Conservation (phyloP, 2,888 invertebrate genomes). For the Patella caerulea region DNA sequence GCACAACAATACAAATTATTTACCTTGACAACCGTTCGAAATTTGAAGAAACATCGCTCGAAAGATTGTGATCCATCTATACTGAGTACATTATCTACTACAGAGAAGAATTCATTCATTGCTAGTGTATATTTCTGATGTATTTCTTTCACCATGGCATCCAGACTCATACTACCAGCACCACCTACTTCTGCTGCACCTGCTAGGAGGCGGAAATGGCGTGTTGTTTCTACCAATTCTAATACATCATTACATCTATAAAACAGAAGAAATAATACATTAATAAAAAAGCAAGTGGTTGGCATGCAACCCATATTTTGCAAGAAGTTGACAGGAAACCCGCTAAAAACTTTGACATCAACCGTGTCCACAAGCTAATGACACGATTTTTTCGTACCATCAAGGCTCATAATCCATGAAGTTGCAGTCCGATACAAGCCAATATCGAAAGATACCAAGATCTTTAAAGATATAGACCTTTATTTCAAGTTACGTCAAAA, state of each 20-base stretch:
- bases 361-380: no score
- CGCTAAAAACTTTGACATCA: no score
- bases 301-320: no score
- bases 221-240: conserved; percentile 70
- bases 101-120: conserved; percentile 67
- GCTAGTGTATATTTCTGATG: conserved; percentile 65
- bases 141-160: conserved; percentile 70
- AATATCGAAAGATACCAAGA: no score
- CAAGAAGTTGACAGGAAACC: no score
- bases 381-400: no score
- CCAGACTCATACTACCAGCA: conserved; percentile 69
- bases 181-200: conserved; percentile 70
- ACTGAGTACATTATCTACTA: conserved; percentile 66
- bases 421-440: no score
- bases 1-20: background rate
- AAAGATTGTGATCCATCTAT: conserved; percentile 69
- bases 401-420: no score
- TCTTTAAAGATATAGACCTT: no score
- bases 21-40: conserved; percentile 70
- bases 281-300: no score
- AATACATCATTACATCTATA: conserved; percentile 71
- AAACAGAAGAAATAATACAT: background rate
- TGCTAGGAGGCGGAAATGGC: conserved; percentile 69
- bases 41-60: conserved; percentile 69
- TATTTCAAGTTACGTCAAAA: no score